Percentiles rank a stretch among this genome's conserved stretches.
These are phyloP conservation scores for Craterocephalus amniculus DNA, from an alignment of 2,797 vertebrate genomes.

Conservation along the genomic window DNA sequence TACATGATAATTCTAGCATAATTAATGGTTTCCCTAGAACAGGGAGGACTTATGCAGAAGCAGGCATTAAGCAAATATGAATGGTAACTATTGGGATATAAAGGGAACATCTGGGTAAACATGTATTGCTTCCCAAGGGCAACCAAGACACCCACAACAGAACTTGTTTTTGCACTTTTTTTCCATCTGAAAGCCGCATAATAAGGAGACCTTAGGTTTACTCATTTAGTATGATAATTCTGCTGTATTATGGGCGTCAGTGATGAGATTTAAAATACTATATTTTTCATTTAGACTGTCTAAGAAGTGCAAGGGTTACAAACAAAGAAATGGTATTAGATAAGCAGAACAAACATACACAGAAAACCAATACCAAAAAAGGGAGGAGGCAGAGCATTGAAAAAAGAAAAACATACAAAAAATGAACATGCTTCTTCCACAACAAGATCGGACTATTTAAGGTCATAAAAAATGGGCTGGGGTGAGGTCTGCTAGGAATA, in stretches of 20 bases:
- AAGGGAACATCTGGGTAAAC: constrained; percentile 46
- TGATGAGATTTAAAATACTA: background rate
- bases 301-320: too few species aligned
- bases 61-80: constrained; percentile 53
- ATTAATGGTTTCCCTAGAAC: constrained; percentile 64
- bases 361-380: background rate
- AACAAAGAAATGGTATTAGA: background rate
- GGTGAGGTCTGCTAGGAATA: background rate
- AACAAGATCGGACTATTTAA: too few species aligned
- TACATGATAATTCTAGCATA: constrained; percentile 71
- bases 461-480: constrained; percentile 9
- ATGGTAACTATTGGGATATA: constrained; percentile 58
- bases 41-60: constrained; percentile 63
- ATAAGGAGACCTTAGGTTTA: background rate
- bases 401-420: background rate
- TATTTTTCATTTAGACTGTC: background rate
- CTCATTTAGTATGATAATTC: background rate
- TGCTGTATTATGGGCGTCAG: background rate
- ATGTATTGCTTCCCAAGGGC: constrained; percentile 8
- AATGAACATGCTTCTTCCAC: too few species aligned
- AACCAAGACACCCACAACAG: background rate
- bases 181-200: background rate
- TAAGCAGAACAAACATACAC: background rate
- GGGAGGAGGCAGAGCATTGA: background rate
- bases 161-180: constrained; percentile 5